Evolutionary conservation across 53 echinoderm and acorn worm genomes (phyloP).

Genomic region (Holothuria leucospilota): DNA sequence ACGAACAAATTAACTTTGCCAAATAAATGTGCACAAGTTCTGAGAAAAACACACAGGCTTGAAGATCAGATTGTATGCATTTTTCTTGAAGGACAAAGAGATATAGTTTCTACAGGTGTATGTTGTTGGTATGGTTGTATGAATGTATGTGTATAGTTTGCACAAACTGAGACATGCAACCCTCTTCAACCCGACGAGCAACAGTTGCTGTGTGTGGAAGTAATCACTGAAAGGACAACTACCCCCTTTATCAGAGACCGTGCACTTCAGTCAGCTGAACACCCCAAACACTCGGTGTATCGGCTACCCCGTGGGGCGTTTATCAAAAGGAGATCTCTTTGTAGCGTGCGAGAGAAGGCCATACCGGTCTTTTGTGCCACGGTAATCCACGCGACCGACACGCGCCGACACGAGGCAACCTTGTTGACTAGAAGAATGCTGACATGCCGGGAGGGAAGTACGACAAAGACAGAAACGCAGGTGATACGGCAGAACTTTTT

Average conservation of each 20-base stretch:
- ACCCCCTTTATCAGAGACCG: neutral
- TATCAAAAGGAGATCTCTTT: constrained; percentile 21
- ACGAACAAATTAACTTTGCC: too few relatives aligned
- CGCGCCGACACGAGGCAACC: constrained; percentile 11
- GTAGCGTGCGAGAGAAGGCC: constrained; percentile 1
- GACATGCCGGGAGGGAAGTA: neutral
- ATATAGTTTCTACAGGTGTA: too few relatives aligned
- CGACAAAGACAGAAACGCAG: constrained; percentile 9
- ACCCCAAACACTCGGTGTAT: neutral
- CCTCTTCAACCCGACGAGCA: neutral
- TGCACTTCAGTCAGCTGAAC: neutral
- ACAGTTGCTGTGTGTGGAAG: neutral
- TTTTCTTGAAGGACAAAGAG: too few relatives aligned
- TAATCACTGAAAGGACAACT: neutral
- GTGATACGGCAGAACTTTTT: neutral
- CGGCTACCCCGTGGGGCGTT: constrained; percentile 24
- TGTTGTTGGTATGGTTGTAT: neutral
- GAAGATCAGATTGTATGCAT: too few relatives aligned
- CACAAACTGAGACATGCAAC: neutral
- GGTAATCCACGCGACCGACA: constrained; percentile 23
- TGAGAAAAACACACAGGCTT: too few relatives aligned
- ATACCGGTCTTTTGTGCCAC: constrained; percentile 6
- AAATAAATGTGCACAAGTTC: too few relatives aligned
- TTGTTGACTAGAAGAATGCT: constrained; percentile 42
- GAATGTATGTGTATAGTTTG: neutral